Evolutionary conservation across 2,888 invertebrate genomes (phyloP), one percentile per base, ranked within the genome.

Genomic region (Agrochola lota): DNA sequence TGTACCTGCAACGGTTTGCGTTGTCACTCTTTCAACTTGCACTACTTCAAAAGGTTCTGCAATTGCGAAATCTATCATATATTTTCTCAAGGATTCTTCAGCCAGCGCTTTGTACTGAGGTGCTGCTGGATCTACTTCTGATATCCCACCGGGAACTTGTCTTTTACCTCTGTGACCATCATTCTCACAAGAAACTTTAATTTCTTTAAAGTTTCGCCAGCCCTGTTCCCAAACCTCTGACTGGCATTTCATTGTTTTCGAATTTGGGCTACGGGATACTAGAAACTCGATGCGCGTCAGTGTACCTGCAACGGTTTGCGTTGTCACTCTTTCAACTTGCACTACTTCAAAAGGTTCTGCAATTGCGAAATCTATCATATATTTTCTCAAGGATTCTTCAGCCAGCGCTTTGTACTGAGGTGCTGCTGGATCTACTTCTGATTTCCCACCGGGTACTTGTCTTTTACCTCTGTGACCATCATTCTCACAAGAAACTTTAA

Each of bases 61-160:
- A 5, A 40, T 81, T 55, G 11, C 55, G n/a, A 23, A 7, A 66
- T 78, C 46, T 77, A 84, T 1, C 63, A 40, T 6, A 79, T 91
- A 91, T 78, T 92, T 90, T 62, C 69, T 77, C n/a, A 92, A 71
- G 6, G 90, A 90, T 76, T 90, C 88, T 8, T 90, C 82, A 8
- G 92, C 92, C 26, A 92, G 74, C 1, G 46, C 7, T 62, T 30
- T 71, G 60, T 88, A 92, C 23, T 71, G 15, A 8, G 88, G 83
- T 52, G 8, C 52, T 52, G 52, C 23, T 52, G 52, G 52, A 52
- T 52, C 23, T 52, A 23, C 52, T 52, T 52, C 52, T 9, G 55
- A 23, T 55, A 55, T 55, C 23, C 55, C 55, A 23, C 55, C 55
- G 11, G 3, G 1, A 23, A 23, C 0, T 55, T 9, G 9, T 55